phyloP scores from a whole-genome alignment of 1,140 invertebrate species.

The Acromyrmex charruanus region DNA sequence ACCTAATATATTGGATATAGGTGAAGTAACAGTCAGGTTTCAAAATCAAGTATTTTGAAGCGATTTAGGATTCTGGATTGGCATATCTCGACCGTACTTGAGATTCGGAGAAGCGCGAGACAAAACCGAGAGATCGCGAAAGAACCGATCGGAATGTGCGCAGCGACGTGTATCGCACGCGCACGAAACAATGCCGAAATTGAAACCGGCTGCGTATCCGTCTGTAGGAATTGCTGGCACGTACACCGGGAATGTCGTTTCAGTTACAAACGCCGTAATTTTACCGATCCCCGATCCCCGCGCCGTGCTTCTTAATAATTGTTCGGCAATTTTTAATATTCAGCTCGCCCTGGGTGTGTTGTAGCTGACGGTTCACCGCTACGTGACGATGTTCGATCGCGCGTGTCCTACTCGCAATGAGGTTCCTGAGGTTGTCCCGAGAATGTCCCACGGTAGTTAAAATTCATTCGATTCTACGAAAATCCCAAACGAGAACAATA shows the following conservation, averaged over 20 bases:
- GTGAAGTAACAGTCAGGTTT: neutral
- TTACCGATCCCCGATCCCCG: neutral
- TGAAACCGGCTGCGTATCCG: conserved; percentile 46
- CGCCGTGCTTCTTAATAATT: conserved; percentile 14
- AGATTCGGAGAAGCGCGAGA: neutral
- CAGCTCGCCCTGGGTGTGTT: conserved; percentile 25
- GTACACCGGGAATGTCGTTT: conserved; percentile 61
- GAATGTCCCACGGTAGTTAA: neutral
- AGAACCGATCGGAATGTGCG: conserved; percentile 7
- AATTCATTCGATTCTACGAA: neutral
- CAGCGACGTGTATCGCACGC: neutral
- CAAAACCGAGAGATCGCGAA: neutral
- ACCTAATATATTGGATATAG: too few relatives aligned
- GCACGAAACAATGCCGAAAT: conserved; percentile 49
- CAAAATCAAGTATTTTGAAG: neutral
- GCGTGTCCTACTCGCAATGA: neutral
- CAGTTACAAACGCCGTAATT: conserved; percentile 36
- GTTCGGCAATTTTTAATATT: conserved; percentile 65
- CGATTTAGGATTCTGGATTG: neutral
- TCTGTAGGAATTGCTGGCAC: conserved; percentile 62
- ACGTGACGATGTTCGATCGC: conserved; percentile 44
- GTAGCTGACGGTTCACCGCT: neutral
- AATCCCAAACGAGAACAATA: neutral
- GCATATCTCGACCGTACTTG: conserved; percentile 21
- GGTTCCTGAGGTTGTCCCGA: neutral